Evolutionary conservation across 2,888 invertebrate species (phyloP), one percentile per base, ranked within the genome.

Genomic region (Dinocampus coccinellae): DNA sequence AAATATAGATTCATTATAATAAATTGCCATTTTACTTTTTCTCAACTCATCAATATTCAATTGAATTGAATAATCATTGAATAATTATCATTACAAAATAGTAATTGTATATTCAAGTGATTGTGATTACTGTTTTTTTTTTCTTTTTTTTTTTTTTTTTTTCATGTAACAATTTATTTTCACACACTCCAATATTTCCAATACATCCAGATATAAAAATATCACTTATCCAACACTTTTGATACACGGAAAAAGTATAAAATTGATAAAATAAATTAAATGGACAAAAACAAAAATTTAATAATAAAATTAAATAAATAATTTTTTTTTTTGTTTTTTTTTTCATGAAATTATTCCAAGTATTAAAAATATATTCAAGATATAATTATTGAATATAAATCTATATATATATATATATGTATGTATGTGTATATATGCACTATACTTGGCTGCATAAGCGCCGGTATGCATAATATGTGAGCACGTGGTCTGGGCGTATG

Each of bases 141-240:
- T n/a, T n/a, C n/a, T n/a, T n/a, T n/a, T n/a, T n/a, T n/a, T n/a
- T n/a, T n/a, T n/a, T n/a, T n/a, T n/a, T n/a, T n/a, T n/a, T n/a
- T n/a, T n/a, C n/a, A 67, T 66, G 65, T 67, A 58, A 67, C 34
- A 47, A 61, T 52, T 68, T 34, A 68, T 68, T 68, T 60, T n/a
- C n/a, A n/a, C n/a, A n/a, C n/a, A n/a, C n/a, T n/a, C n/a, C n/a
- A n/a, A n/a, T n/a, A n/a, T n/a, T n/a, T n/a, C n/a, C n/a, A n/a
- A n/a, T n/a, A n/a, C n/a, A n/a, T n/a, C n/a, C n/a, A n/a, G n/a
- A n/a, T n/a, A n/a, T n/a, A n/a, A n/a, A n/a, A n/a, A n/a, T n/a
- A n/a, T n/a, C n/a, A n/a, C n/a, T n/a, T n/a, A n/a, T n/a, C n/a
- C n/a, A n/a, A n/a, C n/a, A n/a, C n/a, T n/a, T n/a, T n/a, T n/a